Evolutionary conservation across 2,888 invertebrate species (phyloP), one percentile per base, ranked within the genome.

Genomic region (Pardosa pseudoannulata): DNA sequence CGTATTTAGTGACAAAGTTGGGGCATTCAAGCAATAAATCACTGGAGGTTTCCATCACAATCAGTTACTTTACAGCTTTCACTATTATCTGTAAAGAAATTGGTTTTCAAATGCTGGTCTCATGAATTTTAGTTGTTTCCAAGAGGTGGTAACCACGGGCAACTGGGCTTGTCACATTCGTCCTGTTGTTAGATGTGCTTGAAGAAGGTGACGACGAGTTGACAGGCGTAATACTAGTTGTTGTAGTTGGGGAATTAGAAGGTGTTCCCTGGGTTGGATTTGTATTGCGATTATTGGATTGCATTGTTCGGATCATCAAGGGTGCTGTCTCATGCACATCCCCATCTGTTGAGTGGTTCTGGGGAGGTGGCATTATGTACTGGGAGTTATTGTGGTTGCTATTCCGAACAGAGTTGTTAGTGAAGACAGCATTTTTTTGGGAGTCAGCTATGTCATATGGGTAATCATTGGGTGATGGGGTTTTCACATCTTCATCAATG

Each of bases 401-500:
- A 80, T 65, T 81, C 70, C 71, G 68, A n/a, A 46, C 41, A 31
- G 74, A 71, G 88, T 89, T 89, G 82, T 89, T 89, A 64, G 88
- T 89, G 50, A 36, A 74, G 28, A 89, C 88, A 36, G 76, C 71
- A 67, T 89, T 89, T 79, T 90, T 88, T 74, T 88, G 87, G 16
- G 86, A 41, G 32, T 70, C 88, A 62, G 88, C 31, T 39, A 88
- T 76, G 39, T 89, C 89, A 68, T 89, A 90, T 28, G 90, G 89
- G 74, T 89, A 89, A 79, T 89, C 90, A 80, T 89, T 89, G 89
- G 92, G 91, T 88, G 92, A 92, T 89, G 92, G 88, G 32, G 92
- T 92, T 92, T 92, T 85, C 67, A 83, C 73, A 68, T 95, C 95
- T 92, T 94, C 95, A 93, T 95, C 95, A 93, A 95, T 95, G 94